phyloP scores from a whole-genome alignment of 2,888 invertebrate species.

The Bombyx huttoni region DNA sequence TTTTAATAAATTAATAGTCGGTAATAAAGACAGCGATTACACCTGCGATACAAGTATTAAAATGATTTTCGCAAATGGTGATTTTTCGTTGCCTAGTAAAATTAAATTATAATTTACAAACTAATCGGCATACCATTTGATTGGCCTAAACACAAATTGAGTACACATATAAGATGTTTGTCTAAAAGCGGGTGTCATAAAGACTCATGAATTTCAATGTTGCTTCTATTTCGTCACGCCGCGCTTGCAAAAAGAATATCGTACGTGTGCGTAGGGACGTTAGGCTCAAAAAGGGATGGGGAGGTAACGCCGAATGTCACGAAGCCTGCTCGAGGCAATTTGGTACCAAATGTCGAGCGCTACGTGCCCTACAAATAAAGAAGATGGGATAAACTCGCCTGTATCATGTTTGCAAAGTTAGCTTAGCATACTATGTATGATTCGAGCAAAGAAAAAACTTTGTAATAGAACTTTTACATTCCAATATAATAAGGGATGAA shows the following conservation, averaged over 20 bases:
- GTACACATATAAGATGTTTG: background rate
- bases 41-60: too few relatives aligned
- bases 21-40: too few relatives aligned
- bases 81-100: too few relatives aligned
- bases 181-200: conserved; percentile 17
- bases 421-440: background rate
- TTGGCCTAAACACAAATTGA: background rate
- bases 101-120: too few relatives aligned
- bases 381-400: conserved; percentile 51
- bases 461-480: background rate
- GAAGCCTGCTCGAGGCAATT: conserved; percentile 66
- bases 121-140: too few relatives aligned
- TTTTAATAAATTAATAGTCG: too few relatives aligned
- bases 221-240: conserved; percentile 25
- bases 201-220: conserved; percentile 41
- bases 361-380: conserved; percentile 69
- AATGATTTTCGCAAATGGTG: too few relatives aligned
- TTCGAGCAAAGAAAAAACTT: background rate
- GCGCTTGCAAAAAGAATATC: conserved; percentile 33
- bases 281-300: conserved; percentile 46
- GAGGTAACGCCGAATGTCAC: conserved; percentile 46
- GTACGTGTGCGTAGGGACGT: conserved; percentile 52
- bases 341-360: conserved; percentile 65
- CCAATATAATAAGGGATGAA: background rate
- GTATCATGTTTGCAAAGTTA: conserved; percentile 16